A percentile compares a stretch with the other conserved stretches of the same genome.
These are phyloP conservation scores for Polypedilum pembai DNA, from an alignment of 1,140 invertebrate genomes.

Conservation along the genomic window DNA sequence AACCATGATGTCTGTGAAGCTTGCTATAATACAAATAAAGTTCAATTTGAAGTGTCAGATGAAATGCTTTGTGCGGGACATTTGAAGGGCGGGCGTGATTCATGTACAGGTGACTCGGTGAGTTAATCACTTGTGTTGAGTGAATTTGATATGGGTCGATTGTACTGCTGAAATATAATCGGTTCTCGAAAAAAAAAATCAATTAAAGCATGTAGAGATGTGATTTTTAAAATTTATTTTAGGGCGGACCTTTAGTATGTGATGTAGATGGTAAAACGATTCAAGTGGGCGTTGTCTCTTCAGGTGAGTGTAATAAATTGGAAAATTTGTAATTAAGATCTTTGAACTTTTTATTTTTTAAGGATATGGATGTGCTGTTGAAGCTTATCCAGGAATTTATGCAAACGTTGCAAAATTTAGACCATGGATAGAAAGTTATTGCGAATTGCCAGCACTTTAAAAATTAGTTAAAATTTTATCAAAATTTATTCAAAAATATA, in stretches of 20 bases:
- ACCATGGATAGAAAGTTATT: neutral
- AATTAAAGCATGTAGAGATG: neutral
- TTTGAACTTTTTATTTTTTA: neutral
- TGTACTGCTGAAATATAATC: neutral
- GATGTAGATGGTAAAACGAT: neutral
- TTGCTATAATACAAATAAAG: neutral
- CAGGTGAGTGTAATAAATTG: neutral
- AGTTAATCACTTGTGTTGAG: neutral
- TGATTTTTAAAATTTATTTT: neutral
- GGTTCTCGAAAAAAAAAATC: neutral
- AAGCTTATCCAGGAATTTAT: neutral
- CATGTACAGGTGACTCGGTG: neutral
- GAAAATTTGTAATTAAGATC: neutral
- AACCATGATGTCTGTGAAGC: neutral
- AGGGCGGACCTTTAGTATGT: neutral
- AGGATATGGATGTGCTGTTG: neutral
- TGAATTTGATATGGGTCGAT: neutral
- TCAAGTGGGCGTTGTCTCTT: neutral
- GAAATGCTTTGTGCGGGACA: neutral
- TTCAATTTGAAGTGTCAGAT: neutral
- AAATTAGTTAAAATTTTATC: too few relatives aligned
- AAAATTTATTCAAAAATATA: too few relatives aligned
- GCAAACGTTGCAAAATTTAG: neutral
- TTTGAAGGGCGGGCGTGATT: neutral
- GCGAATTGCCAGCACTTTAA: too few relatives aligned